A percentile compares a stretch with the other conserved stretches of the same genome.
Conservation (phyloP, 2,888 invertebrate species). For the Drosophila mettleri region DNA sequence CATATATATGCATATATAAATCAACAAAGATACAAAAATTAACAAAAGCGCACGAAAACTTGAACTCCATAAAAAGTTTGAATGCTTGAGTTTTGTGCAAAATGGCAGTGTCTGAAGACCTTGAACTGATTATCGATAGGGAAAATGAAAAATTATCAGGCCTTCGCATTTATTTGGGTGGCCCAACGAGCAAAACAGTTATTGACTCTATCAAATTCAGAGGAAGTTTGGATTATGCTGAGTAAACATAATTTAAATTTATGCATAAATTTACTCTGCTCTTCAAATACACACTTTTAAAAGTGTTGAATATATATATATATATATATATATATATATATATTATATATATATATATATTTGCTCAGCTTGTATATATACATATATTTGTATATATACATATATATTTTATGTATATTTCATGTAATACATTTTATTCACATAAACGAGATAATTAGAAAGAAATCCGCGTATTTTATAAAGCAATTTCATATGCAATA, state of each 20-base stretch:
- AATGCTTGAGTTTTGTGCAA: constrained; percentile 36
- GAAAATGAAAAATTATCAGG: constrained; percentile 59
- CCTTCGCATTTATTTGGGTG: constrained; percentile 68
- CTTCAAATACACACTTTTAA: neutral
- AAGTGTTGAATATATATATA: no score
- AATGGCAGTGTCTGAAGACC: constrained; percentile 42
- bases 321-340: no score
- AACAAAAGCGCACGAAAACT: constrained; percentile 59
- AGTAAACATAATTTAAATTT: constrained; percentile 9
- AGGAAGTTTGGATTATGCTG: constrained; percentile 38
- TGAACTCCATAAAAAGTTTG: constrained; percentile 51
- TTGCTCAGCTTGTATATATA: no score
- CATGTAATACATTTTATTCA: neutral
- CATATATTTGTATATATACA: no score
- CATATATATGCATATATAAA: neutral
- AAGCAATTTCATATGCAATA: neutral
- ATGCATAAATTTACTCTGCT: neutral
- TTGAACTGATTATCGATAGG: constrained; percentile 55
- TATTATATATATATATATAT: no score
- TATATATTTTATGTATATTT: no score
- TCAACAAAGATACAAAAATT: constrained; percentile 44
- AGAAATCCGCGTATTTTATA: neutral
- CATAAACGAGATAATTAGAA: neutral
- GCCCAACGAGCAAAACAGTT: constrained; percentile 51
- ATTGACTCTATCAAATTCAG: constrained; percentile 30